Base-by-base conservation (phyloP, 2,113 vertebrate genomes). In the Ariopsis seemanni region DNA sequence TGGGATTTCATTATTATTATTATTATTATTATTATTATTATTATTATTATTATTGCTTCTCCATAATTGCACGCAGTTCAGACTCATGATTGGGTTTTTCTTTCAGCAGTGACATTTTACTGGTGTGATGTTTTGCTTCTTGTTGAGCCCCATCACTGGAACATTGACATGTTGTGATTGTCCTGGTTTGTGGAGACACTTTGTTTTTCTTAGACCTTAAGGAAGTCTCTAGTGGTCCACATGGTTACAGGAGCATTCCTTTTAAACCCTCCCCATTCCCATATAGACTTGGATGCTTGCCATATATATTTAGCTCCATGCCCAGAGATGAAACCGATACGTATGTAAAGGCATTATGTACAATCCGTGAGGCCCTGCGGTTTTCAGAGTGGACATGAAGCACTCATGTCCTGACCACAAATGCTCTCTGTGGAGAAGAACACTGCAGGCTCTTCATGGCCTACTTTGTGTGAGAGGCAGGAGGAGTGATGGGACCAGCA, bases 141-240 rank as follows among this genome's bases (percentile, higher is more conserved):
- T 55, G 71, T 90, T 88, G 88, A 88, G 79, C 84, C 81, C 86
- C 90, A 87, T 34, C 78, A 34, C 27, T 22, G 52, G 25, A 89
- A 92, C 67, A 83, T 90, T 92, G 71, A 86, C 62, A 57, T 53
- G 50, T 50, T 86, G 90, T 83, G 89, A 88, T 86, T 89, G 87
- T 91, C 87, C 86, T 91, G 88, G 91, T 88, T 92, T 91, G 90
- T 84, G 34, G 22, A 90, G 89, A 89, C 74, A 77, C 85, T 86
- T 65, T 60, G 89, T 91, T 90, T 88, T 91, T 90, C 92, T 90
- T 91, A 89, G 88, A 88, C 60, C 88, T 74, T 90, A 85, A 88
- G 89, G 71, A 91, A 85, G 65, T 90, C 81, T 85, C 87, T 81
- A 72, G 89, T 91, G 89, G 80, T 89, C 84, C 86, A 90, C 77